Evolutionary conservation across 2,797 vertebrate species (phyloP).

Genomic region (Tolypeutes matacus): DNA sequence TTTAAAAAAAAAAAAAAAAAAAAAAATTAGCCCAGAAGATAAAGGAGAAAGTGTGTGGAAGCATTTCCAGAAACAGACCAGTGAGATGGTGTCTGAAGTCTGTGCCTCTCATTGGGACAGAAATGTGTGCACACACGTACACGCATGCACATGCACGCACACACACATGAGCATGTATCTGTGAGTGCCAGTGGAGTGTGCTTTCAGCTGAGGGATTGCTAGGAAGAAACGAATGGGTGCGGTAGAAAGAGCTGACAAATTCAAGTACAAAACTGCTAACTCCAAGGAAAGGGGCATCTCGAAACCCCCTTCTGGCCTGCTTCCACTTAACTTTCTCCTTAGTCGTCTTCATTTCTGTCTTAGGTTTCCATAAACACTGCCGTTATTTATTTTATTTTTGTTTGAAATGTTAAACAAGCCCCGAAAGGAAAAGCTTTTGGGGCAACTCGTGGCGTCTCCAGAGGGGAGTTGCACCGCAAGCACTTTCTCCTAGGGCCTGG

Average conservation of each 20-base stretch:
- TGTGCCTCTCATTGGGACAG: neutral
- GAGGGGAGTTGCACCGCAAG: slow-evolving; percentile 26
- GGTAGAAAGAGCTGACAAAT: slow-evolving; percentile 57
- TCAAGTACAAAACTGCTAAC: slow-evolving; percentile 64
- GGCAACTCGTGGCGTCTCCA: slow-evolving; percentile 35
- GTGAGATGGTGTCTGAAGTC: neutral
- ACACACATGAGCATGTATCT: accelerated
- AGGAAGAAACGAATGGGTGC: neutral
- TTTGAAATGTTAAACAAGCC: slow-evolving; percentile 84
- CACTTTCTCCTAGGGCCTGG: slow-evolving; percentile 38
- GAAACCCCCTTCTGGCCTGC: slow-evolving; percentile 62
- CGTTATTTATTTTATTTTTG: slow-evolving; percentile 84
- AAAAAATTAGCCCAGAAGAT: neutral
- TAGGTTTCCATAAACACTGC: slow-evolving; percentile 84
- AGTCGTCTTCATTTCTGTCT: slow-evolving; percentile 79
- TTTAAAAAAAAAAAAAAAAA: neutral
- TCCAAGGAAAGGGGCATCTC: slow-evolving; percentile 63
- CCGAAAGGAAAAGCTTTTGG: slow-evolving; percentile 76
- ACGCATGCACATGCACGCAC: accelerated
- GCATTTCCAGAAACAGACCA: slow-evolving; percentile 40
- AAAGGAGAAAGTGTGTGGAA: neutral
- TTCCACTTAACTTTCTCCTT: slow-evolving; percentile 70
- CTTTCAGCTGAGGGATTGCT: neutral
- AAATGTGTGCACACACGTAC: neutral
- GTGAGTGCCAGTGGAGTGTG: neutral